Evolutionary conservation across 2,113 vertebrate species (phyloP), one percentile per base, ranked within the genome.

Genomic region (Bagarius yarrelli): DNA sequence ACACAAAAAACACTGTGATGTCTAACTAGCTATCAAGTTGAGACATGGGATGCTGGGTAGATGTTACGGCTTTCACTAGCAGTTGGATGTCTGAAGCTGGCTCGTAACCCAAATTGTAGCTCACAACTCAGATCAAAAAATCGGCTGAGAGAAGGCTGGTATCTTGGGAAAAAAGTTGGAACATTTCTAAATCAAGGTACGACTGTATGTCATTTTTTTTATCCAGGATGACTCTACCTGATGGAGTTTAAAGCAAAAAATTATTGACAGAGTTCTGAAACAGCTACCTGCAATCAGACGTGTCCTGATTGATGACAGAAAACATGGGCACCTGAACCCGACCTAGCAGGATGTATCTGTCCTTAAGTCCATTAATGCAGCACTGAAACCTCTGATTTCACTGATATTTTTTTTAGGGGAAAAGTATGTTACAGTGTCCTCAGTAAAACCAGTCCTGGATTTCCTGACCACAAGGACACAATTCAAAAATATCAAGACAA

Each of bases 401-500:
- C 82, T 5, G 82, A 83, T 72, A 60, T n/a, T 76, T 76, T 50
- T 76, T 19, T 80, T 59, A 69, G 76, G 79, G 52, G 75, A 81
- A 81, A 81, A 64, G 16, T 78, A 83, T 40, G 66, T 81, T 19
- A 83, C 85, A 15, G 59, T 85, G 64, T 81, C 84, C 40, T 85
- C 84, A n/a, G 74, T 83, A 11, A 80, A 85, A 27, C 78, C 66
- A 59, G 73, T 83, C 23, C 40, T 73, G 8, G 18, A 55, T 55
- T 19, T 19, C 19, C 18, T 21, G 19, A 57, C 23, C 36, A 18
- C 66, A 70, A 70, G 19, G 19, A 57, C 4, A 75, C 52, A 57
- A 36, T 0, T 53, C 53, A 8, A 2, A 74, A 16, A 74, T 23
- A 74, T 74, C 52, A n/a, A 75, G 72, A 69, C 34, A 56, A 56